Percentiles rank a stretch among this genome's conserved stretches.
phyloP scores from a whole-genome alignment of 1,140 invertebrate species.

The Drosophila bocki region DNA sequence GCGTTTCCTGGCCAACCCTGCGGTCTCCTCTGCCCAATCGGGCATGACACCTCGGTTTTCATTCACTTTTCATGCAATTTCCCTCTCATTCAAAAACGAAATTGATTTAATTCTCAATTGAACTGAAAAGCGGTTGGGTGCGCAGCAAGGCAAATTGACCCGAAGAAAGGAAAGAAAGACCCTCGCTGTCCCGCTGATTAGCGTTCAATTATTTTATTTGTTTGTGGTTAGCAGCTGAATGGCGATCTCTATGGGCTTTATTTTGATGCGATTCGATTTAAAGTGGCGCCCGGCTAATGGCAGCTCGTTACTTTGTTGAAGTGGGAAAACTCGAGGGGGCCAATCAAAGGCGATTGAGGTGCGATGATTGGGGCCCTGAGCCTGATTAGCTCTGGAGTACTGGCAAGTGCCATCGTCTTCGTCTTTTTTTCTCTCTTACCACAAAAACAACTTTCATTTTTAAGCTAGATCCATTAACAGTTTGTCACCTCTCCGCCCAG shows the following conservation, averaged over 20 bases:
- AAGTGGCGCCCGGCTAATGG: constrained; percentile 51
- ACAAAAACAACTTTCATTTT: constrained; percentile 58
- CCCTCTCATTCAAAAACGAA: constrained; percentile 42
- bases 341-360: constrained; percentile 34
- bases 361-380: constrained; percentile 47
- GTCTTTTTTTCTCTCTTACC: neutral
- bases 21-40: constrained; percentile 37
- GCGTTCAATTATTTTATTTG: constrained; percentile 65
- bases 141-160: constrained; percentile 44
- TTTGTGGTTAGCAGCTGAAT: constrained; percentile 52
- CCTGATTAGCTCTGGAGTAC: constrained; percentile 34
- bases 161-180: constrained; percentile 30
- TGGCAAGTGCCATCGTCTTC: constrained; percentile 26
- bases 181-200: constrained; percentile 44
- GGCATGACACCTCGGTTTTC: constrained; percentile 46
- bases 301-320: constrained; percentile 40
- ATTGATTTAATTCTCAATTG: constrained; percentile 57
- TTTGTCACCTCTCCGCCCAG: constrained; percentile 46
- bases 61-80: constrained; percentile 43
- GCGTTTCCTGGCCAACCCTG: constrained; percentile 8
- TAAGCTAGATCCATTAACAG: constrained; percentile 56
- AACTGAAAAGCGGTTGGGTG: constrained; percentile 26
- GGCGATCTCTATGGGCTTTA: constrained; percentile 39
- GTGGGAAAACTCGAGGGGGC: constrained; percentile 21
- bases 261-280: constrained; percentile 46